A percentile compares a stretch with the other conserved stretches of the same genome.
These are phyloP conservation scores for Hybos culiciformis DNA, from an alignment of 2,888 invertebrate species.

Conservation along the genomic window DNA sequence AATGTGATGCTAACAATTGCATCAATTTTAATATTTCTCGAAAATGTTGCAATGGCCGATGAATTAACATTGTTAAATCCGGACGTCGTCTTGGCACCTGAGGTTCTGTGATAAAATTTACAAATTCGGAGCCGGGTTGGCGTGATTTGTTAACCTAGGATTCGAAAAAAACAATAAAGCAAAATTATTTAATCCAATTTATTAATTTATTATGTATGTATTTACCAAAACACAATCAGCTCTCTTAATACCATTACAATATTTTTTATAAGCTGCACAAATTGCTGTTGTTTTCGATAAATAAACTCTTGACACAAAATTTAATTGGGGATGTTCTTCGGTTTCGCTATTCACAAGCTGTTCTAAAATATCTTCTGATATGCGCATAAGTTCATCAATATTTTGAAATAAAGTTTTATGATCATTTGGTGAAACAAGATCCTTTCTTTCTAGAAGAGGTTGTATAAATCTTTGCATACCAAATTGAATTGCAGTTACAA, in stretches of 20 bases:
- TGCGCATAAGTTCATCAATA: slow-evolving; percentile 59
- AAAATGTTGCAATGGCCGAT: slow-evolving; percentile 73
- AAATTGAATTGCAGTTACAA: slow-evolving; percentile 61
- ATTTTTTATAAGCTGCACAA: slow-evolving; percentile 64
- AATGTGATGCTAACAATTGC: slow-evolving; percentile 39
- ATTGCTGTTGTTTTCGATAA: slow-evolving; percentile 58
- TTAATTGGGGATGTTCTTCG: slow-evolving; percentile 55
- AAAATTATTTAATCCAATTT: neutral
- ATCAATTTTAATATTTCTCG: slow-evolving; percentile 48
- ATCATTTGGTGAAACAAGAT: slow-evolving; percentile 60
- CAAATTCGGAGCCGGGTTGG: slow-evolving; percentile 64
- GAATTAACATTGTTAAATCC: slow-evolving; percentile 70
- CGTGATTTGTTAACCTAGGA: slow-evolving; percentile 52
- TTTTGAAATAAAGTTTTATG: slow-evolving; percentile 74
- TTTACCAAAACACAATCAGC: slow-evolving; percentile 70
- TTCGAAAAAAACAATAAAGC: neutral
- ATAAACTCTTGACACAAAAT: slow-evolving; percentile 55
- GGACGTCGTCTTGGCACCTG: slow-evolving; percentile 68
- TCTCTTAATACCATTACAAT: slow-evolving; percentile 69
- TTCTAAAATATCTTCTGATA: slow-evolving; percentile 71
- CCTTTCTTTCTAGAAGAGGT: slow-evolving; percentile 59
- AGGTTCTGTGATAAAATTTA: slow-evolving; percentile 65
- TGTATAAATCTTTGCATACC: slow-evolving; percentile 65
- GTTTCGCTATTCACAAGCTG: slow-evolving; percentile 59
- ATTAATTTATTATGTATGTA: neutral